A percentile compares a stretch with the other conserved stretches of the same genome.
Conservation (phyloP, 2,797 vertebrate species). For the Ambastaia sidthimunki region DNA sequence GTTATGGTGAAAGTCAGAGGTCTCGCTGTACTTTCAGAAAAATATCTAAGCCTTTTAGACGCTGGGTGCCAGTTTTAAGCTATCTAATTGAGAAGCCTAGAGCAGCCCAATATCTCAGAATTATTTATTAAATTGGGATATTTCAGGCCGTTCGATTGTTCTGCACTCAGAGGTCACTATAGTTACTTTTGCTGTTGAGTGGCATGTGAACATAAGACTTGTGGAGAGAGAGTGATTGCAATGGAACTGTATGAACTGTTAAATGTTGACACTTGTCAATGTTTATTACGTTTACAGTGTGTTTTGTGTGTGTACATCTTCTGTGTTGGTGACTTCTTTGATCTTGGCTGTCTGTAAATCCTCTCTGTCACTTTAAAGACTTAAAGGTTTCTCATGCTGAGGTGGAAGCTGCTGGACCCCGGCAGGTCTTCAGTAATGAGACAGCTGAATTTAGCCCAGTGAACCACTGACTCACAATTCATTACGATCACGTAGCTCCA, state of each 20-base stretch:
- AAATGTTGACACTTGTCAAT: neutral
- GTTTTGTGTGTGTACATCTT: slow-evolving; percentile 6
- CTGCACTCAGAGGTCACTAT: neutral
- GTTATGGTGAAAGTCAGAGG: neutral
- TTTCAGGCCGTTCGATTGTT: neutral
- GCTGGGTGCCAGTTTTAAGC: slow-evolving; percentile 9
- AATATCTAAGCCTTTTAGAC: slow-evolving; percentile 15
- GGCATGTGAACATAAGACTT: neutral
- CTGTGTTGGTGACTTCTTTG: slow-evolving; percentile 42
- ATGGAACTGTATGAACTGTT: neutral
- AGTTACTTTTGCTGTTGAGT: neutral
- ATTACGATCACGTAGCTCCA: slow-evolving; percentile 32
- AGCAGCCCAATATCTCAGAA: neutral
- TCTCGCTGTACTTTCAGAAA: neutral
- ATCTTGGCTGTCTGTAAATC: slow-evolving; percentile 51
- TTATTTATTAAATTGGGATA: neutral
- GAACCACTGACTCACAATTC: slow-evolving; percentile 46
- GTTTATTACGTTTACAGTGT: neutral
- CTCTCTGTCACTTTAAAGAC: slow-evolving; percentile 22
- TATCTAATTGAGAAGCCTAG: slow-evolving; percentile 20
- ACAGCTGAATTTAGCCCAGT: slow-evolving; percentile 1
- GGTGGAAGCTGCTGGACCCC: slow-evolving; percentile 28
- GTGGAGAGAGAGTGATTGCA: neutral
- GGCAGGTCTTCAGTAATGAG: slow-evolving; percentile 40
- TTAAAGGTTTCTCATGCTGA: slow-evolving; percentile 45